These are phyloP conservation scores for Percina caprodes DNA, from an alignment of 2,113 vertebrate species.

Conservation along the genomic window DNA sequence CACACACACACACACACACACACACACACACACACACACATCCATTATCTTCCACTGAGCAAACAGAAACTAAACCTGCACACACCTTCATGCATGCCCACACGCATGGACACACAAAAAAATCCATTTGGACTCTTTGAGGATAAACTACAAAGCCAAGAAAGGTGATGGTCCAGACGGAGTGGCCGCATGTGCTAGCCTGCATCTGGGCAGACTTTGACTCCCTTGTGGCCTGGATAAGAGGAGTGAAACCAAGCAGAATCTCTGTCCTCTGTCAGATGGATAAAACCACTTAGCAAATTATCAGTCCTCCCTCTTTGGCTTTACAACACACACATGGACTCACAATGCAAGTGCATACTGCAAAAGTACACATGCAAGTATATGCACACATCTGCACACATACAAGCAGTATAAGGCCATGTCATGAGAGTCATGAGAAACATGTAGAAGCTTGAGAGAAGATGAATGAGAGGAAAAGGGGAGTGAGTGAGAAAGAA, in stretches of 20 bases:
- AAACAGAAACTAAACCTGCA: constrained; percentile 19
- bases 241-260: constrained; percentile 66
- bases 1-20: constrained; percentile 26
- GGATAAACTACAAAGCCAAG: constrained; percentile 56
- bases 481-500: constrained; percentile 27
- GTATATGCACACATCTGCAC: constrained; percentile 42
- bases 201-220: constrained; percentile 35
- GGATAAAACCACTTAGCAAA: constrained; percentile 76
- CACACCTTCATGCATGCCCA: constrained; percentile 12
- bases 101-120: constrained; percentile 23
- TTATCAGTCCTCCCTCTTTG: constrained; percentile 50
- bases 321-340: constrained; percentile 48
- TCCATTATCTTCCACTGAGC: constrained; percentile 30
- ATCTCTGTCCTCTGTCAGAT: constrained; percentile 60
- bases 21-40: too few relatives aligned
- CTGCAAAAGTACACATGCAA: constrained; percentile 36
- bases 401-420: constrained; percentile 49
- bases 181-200: constrained; percentile 23
- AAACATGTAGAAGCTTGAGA: constrained; percentile 53
- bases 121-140: constrained; percentile 62
- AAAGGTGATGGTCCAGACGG: constrained; percentile 8
- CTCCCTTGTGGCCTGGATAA: constrained; percentile 60
- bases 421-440: constrained; percentile 49
- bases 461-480: constrained; percentile 30
- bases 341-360: constrained; percentile 34